Evolutionary conservation across 2,888 invertebrate genomes (phyloP), one percentile per base, ranked within the genome.

Genomic region (Nemapogon koenigi): DNA sequence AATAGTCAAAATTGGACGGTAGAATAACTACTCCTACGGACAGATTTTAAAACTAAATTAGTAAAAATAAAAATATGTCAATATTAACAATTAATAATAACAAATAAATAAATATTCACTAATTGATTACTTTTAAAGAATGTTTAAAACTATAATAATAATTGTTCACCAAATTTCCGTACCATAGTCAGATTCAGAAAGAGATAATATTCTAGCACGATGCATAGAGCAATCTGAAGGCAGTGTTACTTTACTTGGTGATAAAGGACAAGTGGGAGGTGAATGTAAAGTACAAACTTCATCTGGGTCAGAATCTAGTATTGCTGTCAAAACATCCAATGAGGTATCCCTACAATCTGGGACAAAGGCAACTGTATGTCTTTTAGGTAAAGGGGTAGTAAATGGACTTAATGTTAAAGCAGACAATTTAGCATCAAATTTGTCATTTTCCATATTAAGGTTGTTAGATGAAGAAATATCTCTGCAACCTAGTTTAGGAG

Each of bases 101-200:
- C 16, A 35, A 16, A 36, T n/a, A n/a, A n/a, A n/a, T n/a, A n/a
- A n/a, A n/a, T n/a, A n/a, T n/a, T n/a, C n/a, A n/a, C n/a, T n/a
- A n/a, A n/a, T n/a, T n/a, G n/a, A n/a, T n/a, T n/a, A n/a, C n/a
- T n/a, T n/a, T n/a, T n/a, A n/a, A n/a, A n/a, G n/a, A n/a, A n/a
- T n/a, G n/a, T n/a, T n/a, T n/a, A n/a, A n/a, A n/a, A n/a, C n/a
- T n/a, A n/a, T n/a, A n/a, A n/a, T n/a, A n/a, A n/a, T n/a, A n/a
- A n/a, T n/a, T n/a, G n/a, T n/a, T 22, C 28, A 37, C 90, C 90
- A 90, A 58, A 90, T 90, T 76, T 90, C 90, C 39, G 89, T 89
- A 44, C 83, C 84, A 49, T 80, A 81, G 48, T 86, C 84, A 10
- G 83, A 75, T 54, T 76, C 78, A 40, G 82, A 73, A 44, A 85